Conservation (phyloP, 2,113 vertebrate genomes). For the Microcebus jonahi region DNA sequence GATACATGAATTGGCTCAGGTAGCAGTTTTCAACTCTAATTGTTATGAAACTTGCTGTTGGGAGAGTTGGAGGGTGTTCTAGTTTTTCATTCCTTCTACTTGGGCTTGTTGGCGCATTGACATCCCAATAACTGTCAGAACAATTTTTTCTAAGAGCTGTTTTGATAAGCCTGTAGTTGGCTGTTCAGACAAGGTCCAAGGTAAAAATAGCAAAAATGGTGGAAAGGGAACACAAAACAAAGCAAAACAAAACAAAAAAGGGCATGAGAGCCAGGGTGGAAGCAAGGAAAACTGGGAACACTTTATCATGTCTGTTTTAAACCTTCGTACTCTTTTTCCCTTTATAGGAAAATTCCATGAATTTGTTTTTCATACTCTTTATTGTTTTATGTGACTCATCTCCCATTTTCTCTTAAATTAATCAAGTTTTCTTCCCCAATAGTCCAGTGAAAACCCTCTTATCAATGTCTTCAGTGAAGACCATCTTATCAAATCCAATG, state of each 20-base stretch:
- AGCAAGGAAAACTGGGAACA: background rate
- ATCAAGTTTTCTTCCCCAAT: background rate
- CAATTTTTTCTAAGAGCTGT: background rate
- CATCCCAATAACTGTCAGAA: background rate
- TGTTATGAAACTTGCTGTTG: background rate
- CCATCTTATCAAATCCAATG: background rate
- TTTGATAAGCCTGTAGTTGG: slow-evolving; percentile 11
- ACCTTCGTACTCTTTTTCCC: background rate
- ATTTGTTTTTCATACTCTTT: background rate
- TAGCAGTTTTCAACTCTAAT: background rate
- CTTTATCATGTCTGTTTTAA: background rate
- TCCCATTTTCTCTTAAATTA: background rate
- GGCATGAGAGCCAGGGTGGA: background rate
- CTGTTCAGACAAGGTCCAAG: background rate
- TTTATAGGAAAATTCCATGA: background rate
- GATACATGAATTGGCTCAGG: background rate
- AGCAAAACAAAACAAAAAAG: background rate
- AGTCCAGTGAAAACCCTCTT: background rate
- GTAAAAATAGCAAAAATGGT: background rate
- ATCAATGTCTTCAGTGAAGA: background rate
- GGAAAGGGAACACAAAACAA: no score
- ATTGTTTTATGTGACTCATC: background rate
- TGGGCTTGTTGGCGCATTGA: background rate
- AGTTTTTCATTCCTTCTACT: background rate
- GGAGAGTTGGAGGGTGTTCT: background rate